These are phyloP conservation scores for Campylomormyrus numenius DNA, from an alignment of 2,113 vertebrate genomes.

Conservation along the genomic window DNA sequence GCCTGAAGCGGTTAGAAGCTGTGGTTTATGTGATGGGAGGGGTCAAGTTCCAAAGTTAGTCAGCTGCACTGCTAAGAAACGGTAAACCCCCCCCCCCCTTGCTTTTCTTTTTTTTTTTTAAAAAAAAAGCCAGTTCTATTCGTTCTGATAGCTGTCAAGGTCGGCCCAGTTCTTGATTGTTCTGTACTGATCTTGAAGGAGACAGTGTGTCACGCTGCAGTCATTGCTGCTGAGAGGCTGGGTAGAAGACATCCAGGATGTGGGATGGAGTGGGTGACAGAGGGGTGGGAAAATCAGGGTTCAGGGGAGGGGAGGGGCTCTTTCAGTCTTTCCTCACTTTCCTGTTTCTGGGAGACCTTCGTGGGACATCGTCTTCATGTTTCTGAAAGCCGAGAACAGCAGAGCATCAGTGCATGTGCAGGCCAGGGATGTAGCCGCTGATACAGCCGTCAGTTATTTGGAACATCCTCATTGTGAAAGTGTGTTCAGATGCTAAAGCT, in stretches of 20 bases:
- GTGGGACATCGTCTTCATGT: conserved; percentile 81
- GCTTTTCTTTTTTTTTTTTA: too few species aligned
- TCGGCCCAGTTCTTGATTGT: conserved; percentile 27
- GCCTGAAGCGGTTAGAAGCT: conserved; percentile 21
- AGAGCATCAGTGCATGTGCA: background rate
- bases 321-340: conserved; percentile 85
- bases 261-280: conserved; percentile 17
- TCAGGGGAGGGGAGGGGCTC: background rate
- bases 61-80: conserved; percentile 47
- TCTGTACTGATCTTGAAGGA: conserved; percentile 30
- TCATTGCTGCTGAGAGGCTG: conserved; percentile 32
- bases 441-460: background rate
- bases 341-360: conserved; percentile 90
- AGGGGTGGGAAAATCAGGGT: conserved; percentile 6
- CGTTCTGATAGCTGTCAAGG: conserved; percentile 33
- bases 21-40: conserved; percentile 1
- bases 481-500: background rate
- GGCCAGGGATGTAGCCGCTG: background rate
- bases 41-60: conserved; percentile 22
- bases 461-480: background rate
- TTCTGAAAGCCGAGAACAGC: conserved; percentile 41
- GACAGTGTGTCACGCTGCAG: conserved; percentile 31
- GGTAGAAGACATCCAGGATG: conserved; percentile 27
- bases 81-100: conserved; percentile 30
- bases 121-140: conserved; percentile 37